phyloP scores from a whole-genome alignment of 1,140 invertebrate genomes.

The Aleiodes sp. region DNA sequence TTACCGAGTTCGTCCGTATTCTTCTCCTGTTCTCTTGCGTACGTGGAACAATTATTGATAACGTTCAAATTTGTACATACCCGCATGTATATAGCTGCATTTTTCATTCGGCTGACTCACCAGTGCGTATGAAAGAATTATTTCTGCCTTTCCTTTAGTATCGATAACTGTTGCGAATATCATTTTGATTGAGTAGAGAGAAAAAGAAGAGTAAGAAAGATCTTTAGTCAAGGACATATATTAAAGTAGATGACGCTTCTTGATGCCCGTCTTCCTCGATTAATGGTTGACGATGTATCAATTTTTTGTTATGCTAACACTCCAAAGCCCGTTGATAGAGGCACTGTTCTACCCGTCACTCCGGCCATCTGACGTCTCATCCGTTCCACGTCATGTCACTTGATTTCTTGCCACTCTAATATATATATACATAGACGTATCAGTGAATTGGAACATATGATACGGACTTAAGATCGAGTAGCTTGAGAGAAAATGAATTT shows the following conservation, averaged over 20 bases:
- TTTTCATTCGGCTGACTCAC: too few species aligned
- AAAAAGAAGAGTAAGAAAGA: not conserved
- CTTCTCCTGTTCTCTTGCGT: conserved; percentile 1
- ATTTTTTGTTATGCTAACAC: conserved; percentile 36
- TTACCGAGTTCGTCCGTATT: not conserved
- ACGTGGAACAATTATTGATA: conserved; percentile 22
- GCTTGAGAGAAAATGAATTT: too few species aligned
- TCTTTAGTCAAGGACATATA: not conserved
- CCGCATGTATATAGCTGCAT: too few species aligned
- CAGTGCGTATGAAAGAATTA: too few species aligned
- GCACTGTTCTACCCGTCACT: conserved; percentile 35
- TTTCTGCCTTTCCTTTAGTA: too few species aligned
- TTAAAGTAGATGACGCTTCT: conserved; percentile 7
- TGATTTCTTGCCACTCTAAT: not conserved
- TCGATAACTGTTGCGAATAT: too few species aligned
- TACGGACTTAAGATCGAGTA: too few species aligned
- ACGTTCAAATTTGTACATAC: too few species aligned
- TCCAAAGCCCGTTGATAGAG: conserved; percentile 14
- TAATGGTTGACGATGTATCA: conserved; percentile 42
- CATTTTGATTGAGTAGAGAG: not conserved
- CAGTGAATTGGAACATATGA: too few species aligned
- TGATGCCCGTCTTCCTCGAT: not conserved
- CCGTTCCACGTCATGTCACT: conserved; percentile 39
- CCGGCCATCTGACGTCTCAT: conserved; percentile 38
- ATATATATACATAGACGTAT: not conserved